Evolutionary conservation across 2,888 invertebrate genomes (phyloP).

Genomic region (Lamellibrachia columna): DNA sequence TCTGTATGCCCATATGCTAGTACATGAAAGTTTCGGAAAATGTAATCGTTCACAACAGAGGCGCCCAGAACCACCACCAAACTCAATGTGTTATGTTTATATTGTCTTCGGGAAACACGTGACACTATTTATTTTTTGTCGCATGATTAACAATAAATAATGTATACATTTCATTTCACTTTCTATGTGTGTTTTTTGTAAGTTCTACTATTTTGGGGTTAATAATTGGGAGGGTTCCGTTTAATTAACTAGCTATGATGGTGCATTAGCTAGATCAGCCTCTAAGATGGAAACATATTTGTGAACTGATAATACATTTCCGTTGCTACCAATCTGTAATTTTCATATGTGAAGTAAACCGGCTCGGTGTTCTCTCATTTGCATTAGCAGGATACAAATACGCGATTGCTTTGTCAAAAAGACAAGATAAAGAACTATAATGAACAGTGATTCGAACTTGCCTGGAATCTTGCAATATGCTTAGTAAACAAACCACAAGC

Average conservation of each 20-base stretch:
- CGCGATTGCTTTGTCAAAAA: neutral
- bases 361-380: too few relatives aligned
- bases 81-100: too few relatives aligned
- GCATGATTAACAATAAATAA: too few relatives aligned
- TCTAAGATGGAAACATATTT: neutral
- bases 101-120: too few relatives aligned
- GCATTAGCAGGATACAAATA: neutral
- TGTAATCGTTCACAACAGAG: too few relatives aligned
- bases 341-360: neutral
- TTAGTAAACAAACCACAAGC: neutral
- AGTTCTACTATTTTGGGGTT: neutral
- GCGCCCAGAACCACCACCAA: too few relatives aligned
- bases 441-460: neutral
- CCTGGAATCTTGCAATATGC: too few relatives aligned
- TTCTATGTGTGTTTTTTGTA: neutral
- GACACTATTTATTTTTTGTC: too few relatives aligned
- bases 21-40: too few relatives aligned
- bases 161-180: too few relatives aligned
- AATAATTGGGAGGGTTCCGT: neutral
- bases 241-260: neutral
- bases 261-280: neutral
- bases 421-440: neutral
- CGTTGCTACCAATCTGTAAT: neutral
- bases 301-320: neutral
- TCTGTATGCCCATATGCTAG: too few relatives aligned